Evolutionary conservation across 2,797 vertebrate species (phyloP).

Genomic region (Prunella strophiata): DNA sequence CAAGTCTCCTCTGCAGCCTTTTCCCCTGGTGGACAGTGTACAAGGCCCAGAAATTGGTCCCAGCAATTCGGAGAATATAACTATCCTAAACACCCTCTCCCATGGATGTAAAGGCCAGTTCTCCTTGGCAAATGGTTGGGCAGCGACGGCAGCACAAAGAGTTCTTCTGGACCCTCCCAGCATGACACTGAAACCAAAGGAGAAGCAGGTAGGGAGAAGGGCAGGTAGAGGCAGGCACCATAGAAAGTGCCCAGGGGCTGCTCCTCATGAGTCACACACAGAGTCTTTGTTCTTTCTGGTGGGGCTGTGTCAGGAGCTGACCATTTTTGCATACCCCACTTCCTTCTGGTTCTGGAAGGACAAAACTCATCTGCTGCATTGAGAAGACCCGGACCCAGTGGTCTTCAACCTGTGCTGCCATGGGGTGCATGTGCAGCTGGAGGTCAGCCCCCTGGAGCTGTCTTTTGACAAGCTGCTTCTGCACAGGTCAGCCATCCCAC

Average conservation of each 20-base stretch:
- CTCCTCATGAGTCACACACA: not conserved
- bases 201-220: constrained; percentile 74
- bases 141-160: no score
- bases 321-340: constrained; percentile 91
- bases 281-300: not conserved
- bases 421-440: constrained; percentile 85
- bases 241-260: fast-evolving
- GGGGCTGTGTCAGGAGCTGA: constrained; percentile 77
- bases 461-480: constrained; percentile 85
- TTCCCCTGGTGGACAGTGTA: constrained; percentile 77
- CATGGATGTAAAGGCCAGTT: constrained; percentile 81
- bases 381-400: constrained; percentile 83
- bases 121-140: constrained; percentile 80
- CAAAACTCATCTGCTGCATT: constrained; percentile 83
- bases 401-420: constrained; percentile 84
- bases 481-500: constrained; percentile 79
- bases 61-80: constrained; percentile 84
- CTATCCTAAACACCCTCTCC: constrained; percentile 85
- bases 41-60: constrained; percentile 82
- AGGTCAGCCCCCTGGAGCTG: constrained; percentile 82
- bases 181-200: constrained; percentile 83
- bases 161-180: constrained; percentile 85
- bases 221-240: not conserved
- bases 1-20: not conserved
- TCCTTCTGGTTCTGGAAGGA: constrained; percentile 85